Base-by-base conservation (phyloP, 2,113 vertebrate genomes). In the Lepus timidus region DNA sequence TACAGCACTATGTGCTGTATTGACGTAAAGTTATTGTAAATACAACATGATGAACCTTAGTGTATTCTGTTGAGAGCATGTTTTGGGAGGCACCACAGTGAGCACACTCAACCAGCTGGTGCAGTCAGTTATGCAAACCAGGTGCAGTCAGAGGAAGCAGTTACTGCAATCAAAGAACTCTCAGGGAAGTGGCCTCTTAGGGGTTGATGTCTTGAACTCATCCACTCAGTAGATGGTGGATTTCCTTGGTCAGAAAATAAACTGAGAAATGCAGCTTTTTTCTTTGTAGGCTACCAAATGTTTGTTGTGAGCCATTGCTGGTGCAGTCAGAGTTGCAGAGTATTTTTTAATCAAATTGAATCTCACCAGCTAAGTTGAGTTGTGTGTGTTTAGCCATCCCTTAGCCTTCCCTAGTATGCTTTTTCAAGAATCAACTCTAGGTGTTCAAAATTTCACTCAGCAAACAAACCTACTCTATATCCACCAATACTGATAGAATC, bases 81-180 rank as follows among this genome's bases (percentile, higher is more conserved):
- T 65, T 64, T 65, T 64, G 51, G 16, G 68, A 55, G 49, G 17
- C 31, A 44, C 2, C 25, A 36, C 25, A 49, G 19, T 58, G 27
- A 79, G 29, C 8, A 17, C 23, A 6, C 13, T 14, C 51, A 44
- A 76, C 29, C 93, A 91, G 96, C 62, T 95, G 93, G 52, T 36
- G 0, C 9, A 85, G 88, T 91, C 90, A 27, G 92, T 96, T 94
- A 85, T 74, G 52, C 86, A 67, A 71, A 83, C 44, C 25, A 87
- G 44, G 25, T 29, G 25, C 31, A 33, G 11, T 6, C 10, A 44
- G 27, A 20, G 81, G 51, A 70, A 73, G 79, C 31, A 16, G 64
- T 80, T 92, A 25, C 39, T 36, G 0, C 33, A 10, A 13, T 76
- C 51, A 81, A 31, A 89, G 83, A 88, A 80, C 23, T n/a, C 64